Percentiles rank a stretch among this genome's conserved stretches.
Evolutionary conservation across 1,140 invertebrate genomes (phyloP).

Genomic region (Anastatus disparis): DNA sequence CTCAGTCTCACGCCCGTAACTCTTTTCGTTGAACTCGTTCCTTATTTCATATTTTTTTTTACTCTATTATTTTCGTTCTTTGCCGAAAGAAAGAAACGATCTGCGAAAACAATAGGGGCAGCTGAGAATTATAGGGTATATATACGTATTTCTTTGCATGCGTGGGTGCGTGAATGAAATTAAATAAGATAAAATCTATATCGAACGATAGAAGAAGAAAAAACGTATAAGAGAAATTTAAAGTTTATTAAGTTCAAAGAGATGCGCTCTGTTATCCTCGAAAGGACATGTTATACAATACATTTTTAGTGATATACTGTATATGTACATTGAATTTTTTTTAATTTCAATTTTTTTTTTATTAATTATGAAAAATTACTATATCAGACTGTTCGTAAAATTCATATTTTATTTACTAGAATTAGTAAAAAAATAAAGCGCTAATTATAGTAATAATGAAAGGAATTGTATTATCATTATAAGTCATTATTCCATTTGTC

Average conservation of each 20-base stretch:
- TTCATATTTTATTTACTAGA: slow-evolving; percentile 33
- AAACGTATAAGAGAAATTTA: not conserved
- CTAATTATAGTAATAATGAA: not conserved
- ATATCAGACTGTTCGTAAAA: slow-evolving; percentile 23
- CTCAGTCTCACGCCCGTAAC: slow-evolving; percentile 23
- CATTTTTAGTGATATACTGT: slow-evolving; percentile 16
- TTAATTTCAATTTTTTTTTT: slow-evolving; percentile 29
- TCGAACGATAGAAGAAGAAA: not conserved
- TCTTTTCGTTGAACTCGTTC: slow-evolving; percentile 25
- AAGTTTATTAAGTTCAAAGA: slow-evolving; percentile 20
- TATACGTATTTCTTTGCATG: not conserved
- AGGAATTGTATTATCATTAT: slow-evolving; percentile 9
- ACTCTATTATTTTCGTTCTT: not conserved
- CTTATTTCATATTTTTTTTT: slow-evolving; percentile 13
- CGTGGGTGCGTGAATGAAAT: not conserved
- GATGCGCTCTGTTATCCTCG: slow-evolving; percentile 24
- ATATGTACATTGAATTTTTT: not conserved
- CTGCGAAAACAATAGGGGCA: slow-evolving; percentile 9
- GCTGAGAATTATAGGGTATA: slow-evolving; percentile 9
- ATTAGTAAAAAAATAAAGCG: not conserved
- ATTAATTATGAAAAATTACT: not conserved
- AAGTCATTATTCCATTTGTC: not conserved
- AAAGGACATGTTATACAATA: slow-evolving; percentile 26
- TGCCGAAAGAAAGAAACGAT: slow-evolving; percentile 7
- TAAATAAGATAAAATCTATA: too few relatives aligned